Conservation (phyloP, 2,113 vertebrate genomes). For the Equus quagga region DNA sequence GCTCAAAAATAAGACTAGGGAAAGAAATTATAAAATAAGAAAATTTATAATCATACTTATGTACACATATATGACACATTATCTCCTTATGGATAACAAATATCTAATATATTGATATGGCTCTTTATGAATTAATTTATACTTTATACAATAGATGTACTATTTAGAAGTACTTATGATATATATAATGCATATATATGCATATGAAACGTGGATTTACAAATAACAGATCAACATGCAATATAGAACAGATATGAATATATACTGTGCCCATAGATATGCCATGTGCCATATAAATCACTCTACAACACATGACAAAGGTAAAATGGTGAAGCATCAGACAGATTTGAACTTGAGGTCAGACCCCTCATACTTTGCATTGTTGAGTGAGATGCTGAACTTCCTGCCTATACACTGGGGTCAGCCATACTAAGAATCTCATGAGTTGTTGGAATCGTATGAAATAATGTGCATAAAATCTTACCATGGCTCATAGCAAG, state of each 20-base stretch:
- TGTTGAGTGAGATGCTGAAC: neutral
- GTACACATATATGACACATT: neutral
- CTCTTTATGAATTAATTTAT: neutral
- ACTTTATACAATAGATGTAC: neutral
- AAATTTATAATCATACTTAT: neutral
- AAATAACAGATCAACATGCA: neutral
- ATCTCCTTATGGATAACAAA: neutral
- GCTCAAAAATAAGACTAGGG: conserved; percentile 69
- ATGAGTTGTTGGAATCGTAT: too few species aligned
- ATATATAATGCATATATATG: neutral
- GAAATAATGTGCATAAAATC: neutral
- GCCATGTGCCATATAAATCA: too few species aligned
- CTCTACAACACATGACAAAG: neutral
- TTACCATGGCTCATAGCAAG: fast-evolving
- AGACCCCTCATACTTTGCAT: neutral
- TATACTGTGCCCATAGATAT: neutral
- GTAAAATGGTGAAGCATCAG: too few species aligned
- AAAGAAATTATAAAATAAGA: conserved; percentile 68
- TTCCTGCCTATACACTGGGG: too few species aligned
- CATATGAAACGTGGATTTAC: too few species aligned
- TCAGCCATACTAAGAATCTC: neutral
- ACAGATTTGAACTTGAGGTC: neutral
- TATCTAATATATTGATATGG: neutral
- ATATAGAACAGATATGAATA: neutral
- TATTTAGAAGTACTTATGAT: neutral